These are phyloP conservation scores for Actinemys pallida DNA, from an alignment of 2,113 vertebrate genomes.

Conservation along the genomic window DNA sequence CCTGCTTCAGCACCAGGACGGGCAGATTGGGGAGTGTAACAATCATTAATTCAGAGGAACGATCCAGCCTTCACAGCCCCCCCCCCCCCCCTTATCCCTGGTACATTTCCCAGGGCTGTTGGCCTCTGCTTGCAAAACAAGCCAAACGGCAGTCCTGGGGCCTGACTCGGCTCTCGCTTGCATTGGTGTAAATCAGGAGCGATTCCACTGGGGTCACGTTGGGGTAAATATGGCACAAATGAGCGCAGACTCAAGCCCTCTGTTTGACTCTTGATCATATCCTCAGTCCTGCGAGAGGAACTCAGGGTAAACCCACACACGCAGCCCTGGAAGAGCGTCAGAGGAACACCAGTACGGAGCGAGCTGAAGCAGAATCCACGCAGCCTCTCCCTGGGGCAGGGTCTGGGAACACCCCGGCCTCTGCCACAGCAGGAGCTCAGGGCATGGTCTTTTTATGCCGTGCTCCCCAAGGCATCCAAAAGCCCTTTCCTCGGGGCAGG, in stretches of 20 bases:
- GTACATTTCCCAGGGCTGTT: background rate
- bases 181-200: background rate
- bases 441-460: background rate
- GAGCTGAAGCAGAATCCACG: background rate
- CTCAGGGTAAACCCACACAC: no score
- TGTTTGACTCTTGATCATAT: background rate
- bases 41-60: no score
- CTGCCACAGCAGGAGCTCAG: background rate
- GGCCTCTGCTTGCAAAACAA: background rate
- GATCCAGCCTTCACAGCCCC: background rate
- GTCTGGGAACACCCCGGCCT: background rate
- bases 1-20: background rate
- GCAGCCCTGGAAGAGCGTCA: no score
- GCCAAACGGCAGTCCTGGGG: background rate
- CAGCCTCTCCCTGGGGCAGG: background rate
- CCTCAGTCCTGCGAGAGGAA: no score
- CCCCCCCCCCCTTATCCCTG: no score
- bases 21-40: background rate
- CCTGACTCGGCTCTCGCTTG: background rate
- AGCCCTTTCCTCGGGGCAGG: background rate
- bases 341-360: no score
- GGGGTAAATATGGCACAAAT: background rate
- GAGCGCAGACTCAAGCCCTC: background rate
- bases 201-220: background rate
- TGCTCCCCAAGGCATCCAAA: background rate